phyloP scores from a whole-genome alignment of 2,797 vertebrate species.

The Hafferia zeledoni region DNA sequence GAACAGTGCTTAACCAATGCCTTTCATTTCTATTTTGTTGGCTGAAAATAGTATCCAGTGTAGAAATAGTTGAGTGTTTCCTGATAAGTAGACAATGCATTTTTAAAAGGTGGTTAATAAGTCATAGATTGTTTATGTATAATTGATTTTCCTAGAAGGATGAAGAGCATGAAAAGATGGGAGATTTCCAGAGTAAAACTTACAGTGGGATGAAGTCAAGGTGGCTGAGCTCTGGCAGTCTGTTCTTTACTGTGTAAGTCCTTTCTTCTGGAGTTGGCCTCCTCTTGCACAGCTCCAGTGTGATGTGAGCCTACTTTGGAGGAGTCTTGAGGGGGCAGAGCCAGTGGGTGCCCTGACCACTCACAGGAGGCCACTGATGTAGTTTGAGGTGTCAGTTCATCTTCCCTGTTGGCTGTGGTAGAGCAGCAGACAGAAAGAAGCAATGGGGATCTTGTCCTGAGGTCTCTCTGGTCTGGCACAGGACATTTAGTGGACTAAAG shows the following conservation, averaged over 20 bases:
- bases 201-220: not conserved
- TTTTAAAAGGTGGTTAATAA: not conserved
- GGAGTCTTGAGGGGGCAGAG: not conserved
- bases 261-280: not conserved
- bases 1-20: not conserved
- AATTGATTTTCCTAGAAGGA: not conserved
- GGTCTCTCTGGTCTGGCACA: not conserved
- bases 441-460: not conserved
- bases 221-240: not conserved
- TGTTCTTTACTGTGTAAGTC: not conserved
- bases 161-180: not conserved
- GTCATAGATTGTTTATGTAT: not conserved
- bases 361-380: not conserved
- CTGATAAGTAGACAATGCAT: not conserved
- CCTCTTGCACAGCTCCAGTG: not conserved
- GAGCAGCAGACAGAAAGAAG: not conserved
- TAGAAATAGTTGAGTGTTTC: not conserved
- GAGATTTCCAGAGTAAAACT: not conserved
- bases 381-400: not conserved
- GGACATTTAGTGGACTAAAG: not conserved
- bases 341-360: not conserved
- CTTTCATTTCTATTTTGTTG: not conserved
- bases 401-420: accelerated
- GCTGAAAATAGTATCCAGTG: not conserved
- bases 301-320: not conserved